phyloP scores from a whole-genome alignment of 1,140 invertebrate genomes.

The Drosophila arawakana region DNA sequence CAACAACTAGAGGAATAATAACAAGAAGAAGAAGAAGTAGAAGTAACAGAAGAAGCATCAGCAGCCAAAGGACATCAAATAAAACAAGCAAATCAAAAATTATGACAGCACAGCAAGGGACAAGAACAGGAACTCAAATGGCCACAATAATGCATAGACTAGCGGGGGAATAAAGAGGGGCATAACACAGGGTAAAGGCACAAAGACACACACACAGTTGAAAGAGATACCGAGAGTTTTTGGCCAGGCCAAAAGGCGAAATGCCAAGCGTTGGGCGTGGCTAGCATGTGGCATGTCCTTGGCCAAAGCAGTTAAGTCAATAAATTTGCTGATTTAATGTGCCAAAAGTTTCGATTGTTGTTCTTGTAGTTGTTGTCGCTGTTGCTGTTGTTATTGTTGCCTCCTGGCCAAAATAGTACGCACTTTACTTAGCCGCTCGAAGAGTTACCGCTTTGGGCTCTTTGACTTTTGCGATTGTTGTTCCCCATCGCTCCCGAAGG shows the following conservation, averaged over 20 bases:
- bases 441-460: constrained; percentile 57
- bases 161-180: constrained; percentile 8
- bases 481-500: neutral
- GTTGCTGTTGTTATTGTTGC: constrained; percentile 26
- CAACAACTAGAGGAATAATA: constrained; percentile 12
- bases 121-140: constrained; percentile 45
- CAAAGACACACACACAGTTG: constrained; percentile 6
- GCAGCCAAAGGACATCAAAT: constrained; percentile 78
- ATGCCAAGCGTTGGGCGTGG: constrained; percentile 43
- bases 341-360: constrained; percentile 80
- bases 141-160: constrained; percentile 29
- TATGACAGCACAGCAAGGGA: constrained; percentile 79
- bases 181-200: constrained; percentile 14
- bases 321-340: constrained; percentile 83
- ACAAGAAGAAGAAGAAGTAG: constrained; percentile 7
- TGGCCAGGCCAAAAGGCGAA: constrained; percentile 51
- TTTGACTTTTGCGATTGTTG: constrained; percentile 44
- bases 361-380: constrained; percentile 19
- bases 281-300: constrained; percentile 43
- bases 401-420: constrained; percentile 18
- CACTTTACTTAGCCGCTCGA: constrained; percentile 43
- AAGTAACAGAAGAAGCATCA: constrained; percentile 19
- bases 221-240: constrained; percentile 28
- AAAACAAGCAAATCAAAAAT: constrained; percentile 83
- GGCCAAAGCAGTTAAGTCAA: constrained; percentile 80